A percentile compares a stretch with the other conserved stretches of the same genome.
phyloP scores from a whole-genome alignment of 1,140 invertebrate genomes.

The Pogonus chalceus region DNA sequence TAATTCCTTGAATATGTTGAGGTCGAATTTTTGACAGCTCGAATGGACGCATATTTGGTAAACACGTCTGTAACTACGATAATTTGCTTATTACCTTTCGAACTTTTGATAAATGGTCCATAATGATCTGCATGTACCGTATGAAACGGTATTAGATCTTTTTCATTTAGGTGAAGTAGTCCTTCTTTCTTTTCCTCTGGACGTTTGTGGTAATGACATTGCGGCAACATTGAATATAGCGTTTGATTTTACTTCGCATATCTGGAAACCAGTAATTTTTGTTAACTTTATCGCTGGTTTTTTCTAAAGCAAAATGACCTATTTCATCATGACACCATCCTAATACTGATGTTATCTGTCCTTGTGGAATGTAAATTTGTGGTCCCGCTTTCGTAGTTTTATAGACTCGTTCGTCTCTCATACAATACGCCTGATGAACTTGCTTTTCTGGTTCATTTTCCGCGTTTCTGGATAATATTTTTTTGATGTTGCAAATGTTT shows the following conservation, averaged over 20 bases:
- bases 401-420: slow-evolving; percentile 24
- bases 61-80: slow-evolving; percentile 16
- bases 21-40: slow-evolving; percentile 16
- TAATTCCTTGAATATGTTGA: too few species aligned
- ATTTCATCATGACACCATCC: slow-evolving; percentile 27
- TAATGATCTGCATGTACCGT: slow-evolving; percentile 24
- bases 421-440: slow-evolving; percentile 22
- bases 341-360: slow-evolving; percentile 24
- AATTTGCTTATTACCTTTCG: slow-evolving; percentile 15
- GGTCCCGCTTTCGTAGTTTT: slow-evolving; percentile 20
- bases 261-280: slow-evolving; percentile 28
- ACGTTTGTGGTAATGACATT: slow-evolving; percentile 18
- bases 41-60: slow-evolving; percentile 14
- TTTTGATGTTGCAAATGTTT: slow-evolving; percentile 9
- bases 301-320: slow-evolving; percentile 29
- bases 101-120: slow-evolving; percentile 22
- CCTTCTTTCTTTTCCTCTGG: slow-evolving; percentile 23
- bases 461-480: slow-evolving; percentile 13
- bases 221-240: slow-evolving; percentile 18
- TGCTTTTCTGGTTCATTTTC: slow-evolving; percentile 16
- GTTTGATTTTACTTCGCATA: slow-evolving; percentile 25
- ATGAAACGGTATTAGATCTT: slow-evolving; percentile 17
- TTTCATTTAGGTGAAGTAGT: slow-evolving; percentile 23
- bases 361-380: slow-evolving; percentile 26
- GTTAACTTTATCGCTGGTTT: slow-evolving; percentile 22